Conservation (phyloP, 2,888 invertebrate genomes). For the Himalopsyche tibetana region DNA sequence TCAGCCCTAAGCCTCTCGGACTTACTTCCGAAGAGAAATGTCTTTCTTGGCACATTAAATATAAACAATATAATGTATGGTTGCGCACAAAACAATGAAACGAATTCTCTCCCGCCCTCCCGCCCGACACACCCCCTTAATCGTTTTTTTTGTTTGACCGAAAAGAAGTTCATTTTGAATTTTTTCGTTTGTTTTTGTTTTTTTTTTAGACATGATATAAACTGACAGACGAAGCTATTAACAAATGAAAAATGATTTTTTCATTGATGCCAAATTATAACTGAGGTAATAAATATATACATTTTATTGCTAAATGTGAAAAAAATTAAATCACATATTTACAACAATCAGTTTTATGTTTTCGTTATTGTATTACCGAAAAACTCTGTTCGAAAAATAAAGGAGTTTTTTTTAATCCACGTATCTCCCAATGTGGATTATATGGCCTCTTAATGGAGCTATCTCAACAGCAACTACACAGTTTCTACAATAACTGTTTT, state of each 20-base stretch:
- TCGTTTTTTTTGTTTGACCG: slow-evolving; percentile 7
- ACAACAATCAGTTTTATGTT: too few relatives aligned
- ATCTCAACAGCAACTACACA: too few relatives aligned
- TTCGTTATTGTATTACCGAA: too few relatives aligned
- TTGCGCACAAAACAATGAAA: neutral
- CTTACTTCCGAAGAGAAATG: slow-evolving; percentile 12
- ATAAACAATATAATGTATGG: slow-evolving; percentile 12
- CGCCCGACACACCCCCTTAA: neutral
- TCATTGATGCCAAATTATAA: neutral
- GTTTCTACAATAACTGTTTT: too few relatives aligned
- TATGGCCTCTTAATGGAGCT: too few relatives aligned
- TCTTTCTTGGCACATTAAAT: slow-evolving; percentile 20
- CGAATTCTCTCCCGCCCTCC: neutral
- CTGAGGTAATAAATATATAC: neutral
- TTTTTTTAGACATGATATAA: slow-evolving; percentile 1
- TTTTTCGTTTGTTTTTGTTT: neutral
- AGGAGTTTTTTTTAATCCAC: too few relatives aligned
- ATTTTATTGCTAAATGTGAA: too few relatives aligned
- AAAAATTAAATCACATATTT: too few relatives aligned
- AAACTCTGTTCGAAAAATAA: too few relatives aligned
- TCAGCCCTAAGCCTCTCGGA: neutral
- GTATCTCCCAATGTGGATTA: too few relatives aligned
- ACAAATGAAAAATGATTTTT: slow-evolving; percentile 8
- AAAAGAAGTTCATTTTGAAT: neutral
- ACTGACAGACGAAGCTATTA: neutral